Conservation (phyloP, 2,888 invertebrate species). For the Arrhopalites spinosus region DNA sequence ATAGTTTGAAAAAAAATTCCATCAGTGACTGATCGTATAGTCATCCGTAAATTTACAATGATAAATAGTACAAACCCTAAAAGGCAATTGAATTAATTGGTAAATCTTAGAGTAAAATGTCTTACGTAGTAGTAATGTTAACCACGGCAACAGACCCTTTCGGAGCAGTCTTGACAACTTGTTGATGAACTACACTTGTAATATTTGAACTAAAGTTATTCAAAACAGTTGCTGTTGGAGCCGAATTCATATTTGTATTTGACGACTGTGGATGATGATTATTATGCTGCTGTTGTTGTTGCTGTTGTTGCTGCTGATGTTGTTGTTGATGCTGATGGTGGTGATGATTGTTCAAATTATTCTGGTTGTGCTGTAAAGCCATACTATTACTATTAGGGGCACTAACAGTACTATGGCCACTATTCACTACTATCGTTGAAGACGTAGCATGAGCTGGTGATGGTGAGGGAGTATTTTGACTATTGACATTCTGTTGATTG, state of each 20-base stretch:
- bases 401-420: neutral
- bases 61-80: too few relatives aligned
- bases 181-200: neutral
- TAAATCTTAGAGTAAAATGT: too few relatives aligned
- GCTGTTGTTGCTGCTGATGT: conserved; percentile 14
- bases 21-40: neutral
- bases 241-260: neutral
- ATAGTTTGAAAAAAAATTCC: neutral
- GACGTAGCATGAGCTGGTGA: conserved; percentile 16
- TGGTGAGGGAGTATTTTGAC: conserved; percentile 48
- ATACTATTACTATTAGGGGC: too few relatives aligned
- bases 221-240: neutral
- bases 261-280: neutral
- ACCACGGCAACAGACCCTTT: neutral
- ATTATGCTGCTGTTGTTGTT: neutral
- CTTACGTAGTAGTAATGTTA: conserved; percentile 1
- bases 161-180: neutral
- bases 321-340: neutral
- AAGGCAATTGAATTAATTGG: too few relatives aligned
- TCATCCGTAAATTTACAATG: too few relatives aligned
- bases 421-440: too few relatives aligned
- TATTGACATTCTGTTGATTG: conserved; percentile 27
- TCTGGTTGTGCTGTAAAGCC: neutral
- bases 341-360: neutral
- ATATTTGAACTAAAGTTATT: neutral